These are phyloP conservation scores for Cottus gobio DNA, from an alignment of 2,113 vertebrate species.

Conservation along the genomic window DNA sequence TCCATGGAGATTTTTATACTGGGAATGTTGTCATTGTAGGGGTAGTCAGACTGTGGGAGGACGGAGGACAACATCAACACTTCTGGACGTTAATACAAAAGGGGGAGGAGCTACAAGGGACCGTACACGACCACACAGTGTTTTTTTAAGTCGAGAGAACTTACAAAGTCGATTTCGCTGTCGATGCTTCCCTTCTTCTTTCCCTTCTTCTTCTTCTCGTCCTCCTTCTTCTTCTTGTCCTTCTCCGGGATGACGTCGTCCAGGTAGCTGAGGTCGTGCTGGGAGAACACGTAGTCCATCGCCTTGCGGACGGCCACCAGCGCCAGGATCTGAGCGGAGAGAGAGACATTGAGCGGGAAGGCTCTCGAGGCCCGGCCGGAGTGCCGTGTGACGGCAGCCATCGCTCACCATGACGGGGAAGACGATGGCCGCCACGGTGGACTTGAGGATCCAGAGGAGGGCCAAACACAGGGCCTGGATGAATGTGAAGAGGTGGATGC, in stretches of 20 bases:
- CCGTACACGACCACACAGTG: constrained; percentile 18
- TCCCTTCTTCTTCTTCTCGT: constrained; percentile 96
- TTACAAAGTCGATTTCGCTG: constrained; percentile 96
- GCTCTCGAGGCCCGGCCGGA: background rate
- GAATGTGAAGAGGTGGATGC: constrained; percentile 98
- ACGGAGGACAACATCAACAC: constrained; percentile 78
- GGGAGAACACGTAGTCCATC: constrained; percentile 98
- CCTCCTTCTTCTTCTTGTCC: constrained; percentile 99
- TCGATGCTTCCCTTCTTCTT: constrained; percentile 97
- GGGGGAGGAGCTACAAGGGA: constrained; percentile 47
- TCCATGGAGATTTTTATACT: constrained; percentile 99
- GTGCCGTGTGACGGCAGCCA: fast-evolving
- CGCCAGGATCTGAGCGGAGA: constrained; percentile 88
- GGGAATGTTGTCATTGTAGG: constrained; percentile 94
- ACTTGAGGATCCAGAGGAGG: constrained; percentile 97
- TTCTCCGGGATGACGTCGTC: constrained; percentile 99
- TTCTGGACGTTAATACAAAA: background rate
- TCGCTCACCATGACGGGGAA: constrained; percentile 97
- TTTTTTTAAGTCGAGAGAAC: constrained; percentile 33
- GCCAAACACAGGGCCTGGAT: constrained; percentile 94
- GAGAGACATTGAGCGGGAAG: background rate
- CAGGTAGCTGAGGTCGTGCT: constrained; percentile 96
- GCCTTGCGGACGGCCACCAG: constrained; percentile 96
- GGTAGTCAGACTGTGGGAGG: constrained; percentile 96
- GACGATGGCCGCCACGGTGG: constrained; percentile 96